Evolutionary conservation across 53 echinoderm and acorn worm genomes (phyloP), one percentile per base, ranked within the genome.

Genomic region (Holothuria scabra): DNA sequence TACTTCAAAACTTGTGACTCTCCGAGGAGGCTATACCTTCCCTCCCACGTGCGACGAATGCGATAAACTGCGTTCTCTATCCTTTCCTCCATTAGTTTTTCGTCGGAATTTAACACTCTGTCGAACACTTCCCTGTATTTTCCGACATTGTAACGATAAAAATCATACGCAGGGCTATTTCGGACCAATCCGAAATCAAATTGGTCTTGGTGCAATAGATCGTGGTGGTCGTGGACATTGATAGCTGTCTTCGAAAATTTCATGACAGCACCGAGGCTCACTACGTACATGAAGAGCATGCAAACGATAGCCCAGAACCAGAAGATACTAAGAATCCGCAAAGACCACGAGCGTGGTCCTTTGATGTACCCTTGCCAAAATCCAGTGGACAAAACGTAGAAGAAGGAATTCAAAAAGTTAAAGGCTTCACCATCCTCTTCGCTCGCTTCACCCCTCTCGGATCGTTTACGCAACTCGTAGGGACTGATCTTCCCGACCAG

Each of bases 141-240:
- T 25, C 80, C 82, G 23, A 62, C 56, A 14, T 91, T 87, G 57
- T 93, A 93, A 82, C 86, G 81, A 20, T 87, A 74, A 80, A 91
- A 95, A 37, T 95, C 90, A 46, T 91, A 93, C 61, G 95, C 93
- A 29, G 95, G 93, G 38, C 95, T 86, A 38, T 93, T 61, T 4
- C 93, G 87, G 12, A 95, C 95, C 48, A 95, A 83, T 14, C 95
- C 95, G 61, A 86, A 90, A 19, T 93, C 81, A 72, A 93, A 89
- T 56, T 93, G 93, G 44, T 93, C 95, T 65, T 88, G 88, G 13
- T 93, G 86, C 23, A 86, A 84, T 46, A 95, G 91, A 48, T 95
- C 93, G 28, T 82, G 26, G 63, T 88, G 88, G 21, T 86, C 84
- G 23, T 75, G 71, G 9, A 95, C 66, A 20, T 68, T 81, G 58